Percentiles rank a stretch among this genome's conserved stretches.
phyloP scores from a whole-genome alignment of 2,113 vertebrate species.

The Rhinopomastus cyanomelas region DNA sequence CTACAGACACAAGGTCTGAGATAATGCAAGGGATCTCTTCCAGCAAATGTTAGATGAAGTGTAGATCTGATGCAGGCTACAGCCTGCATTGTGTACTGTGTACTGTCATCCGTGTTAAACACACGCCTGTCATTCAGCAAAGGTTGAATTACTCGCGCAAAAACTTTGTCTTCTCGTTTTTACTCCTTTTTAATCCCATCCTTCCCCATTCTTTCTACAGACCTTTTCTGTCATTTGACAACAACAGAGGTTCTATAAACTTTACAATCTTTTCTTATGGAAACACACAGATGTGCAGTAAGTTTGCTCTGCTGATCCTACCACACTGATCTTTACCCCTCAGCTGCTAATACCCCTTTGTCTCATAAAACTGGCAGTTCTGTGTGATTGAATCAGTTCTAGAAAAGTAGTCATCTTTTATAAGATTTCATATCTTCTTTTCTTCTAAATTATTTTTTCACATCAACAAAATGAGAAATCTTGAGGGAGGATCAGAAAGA shows the following conservation, averaged over 20 bases:
- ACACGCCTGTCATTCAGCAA: not conserved
- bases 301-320: not conserved
- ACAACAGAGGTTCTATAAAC: not conserved
- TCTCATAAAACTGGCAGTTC: conserved; percentile 1
- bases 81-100: not conserved
- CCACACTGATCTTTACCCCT: not conserved
- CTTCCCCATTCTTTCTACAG: not conserved
- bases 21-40: not conserved
- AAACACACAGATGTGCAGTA: not conserved
- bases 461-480: not conserved
- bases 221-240: not conserved
- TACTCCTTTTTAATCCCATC: not conserved
- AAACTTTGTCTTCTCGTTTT: not conserved
- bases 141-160: not conserved
- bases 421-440: not conserved
- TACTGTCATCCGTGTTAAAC: not conserved
- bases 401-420: not conserved
- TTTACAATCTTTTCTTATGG: not conserved
- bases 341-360: not conserved
- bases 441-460: not conserved
- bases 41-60: not conserved
- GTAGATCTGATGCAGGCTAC: not conserved
- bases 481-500: not conserved
- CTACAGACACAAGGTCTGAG: not conserved
- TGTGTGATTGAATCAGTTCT: not conserved